A percentile compares a stretch with the other conserved stretches of the same genome.
phyloP scores from a whole-genome alignment of 1,140 invertebrate species.

The Lucilia sericata region DNA sequence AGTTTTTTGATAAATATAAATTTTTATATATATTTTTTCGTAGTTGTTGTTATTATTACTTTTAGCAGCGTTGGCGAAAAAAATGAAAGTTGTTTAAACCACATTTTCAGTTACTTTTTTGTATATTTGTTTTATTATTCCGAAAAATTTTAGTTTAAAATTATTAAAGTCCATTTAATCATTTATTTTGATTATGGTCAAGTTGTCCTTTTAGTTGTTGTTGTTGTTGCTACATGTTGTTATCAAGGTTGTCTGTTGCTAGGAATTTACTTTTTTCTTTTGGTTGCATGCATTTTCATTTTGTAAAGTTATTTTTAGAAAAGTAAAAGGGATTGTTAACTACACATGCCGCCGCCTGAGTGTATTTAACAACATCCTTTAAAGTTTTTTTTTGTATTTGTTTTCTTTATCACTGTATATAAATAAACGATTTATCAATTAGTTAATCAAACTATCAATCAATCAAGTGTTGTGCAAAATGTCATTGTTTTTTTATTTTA shows the following conservation, averaged over 20 bases:
- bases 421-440: too few relatives aligned
- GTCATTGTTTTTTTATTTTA: too few relatives aligned
- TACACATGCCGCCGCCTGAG: too few relatives aligned
- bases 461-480: too few relatives aligned
- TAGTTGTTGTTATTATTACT: slow-evolving; percentile 1
- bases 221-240: neutral
- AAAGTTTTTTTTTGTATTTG: too few relatives aligned
- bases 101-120: neutral
- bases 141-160: neutral
- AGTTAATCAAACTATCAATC: too few relatives aligned
- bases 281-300: neutral
- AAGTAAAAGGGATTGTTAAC: neutral
- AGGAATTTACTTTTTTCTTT: neutral
- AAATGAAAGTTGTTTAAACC: slow-evolving; percentile 36
- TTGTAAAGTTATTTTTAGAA: neutral
- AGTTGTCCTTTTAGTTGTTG: neutral
- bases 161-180: neutral
- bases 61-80: slow-evolving; percentile 22
- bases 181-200: neutral
- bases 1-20: slow-evolving; percentile 31
- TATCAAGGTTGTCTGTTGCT: neutral
- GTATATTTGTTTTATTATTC: too few relatives aligned
- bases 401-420: too few relatives aligned
- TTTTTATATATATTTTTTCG: neutral
- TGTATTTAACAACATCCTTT: too few relatives aligned